Evolutionary conservation across 2,888 invertebrate genomes (phyloP).

Genomic region (Drosophila ezoana): DNA sequence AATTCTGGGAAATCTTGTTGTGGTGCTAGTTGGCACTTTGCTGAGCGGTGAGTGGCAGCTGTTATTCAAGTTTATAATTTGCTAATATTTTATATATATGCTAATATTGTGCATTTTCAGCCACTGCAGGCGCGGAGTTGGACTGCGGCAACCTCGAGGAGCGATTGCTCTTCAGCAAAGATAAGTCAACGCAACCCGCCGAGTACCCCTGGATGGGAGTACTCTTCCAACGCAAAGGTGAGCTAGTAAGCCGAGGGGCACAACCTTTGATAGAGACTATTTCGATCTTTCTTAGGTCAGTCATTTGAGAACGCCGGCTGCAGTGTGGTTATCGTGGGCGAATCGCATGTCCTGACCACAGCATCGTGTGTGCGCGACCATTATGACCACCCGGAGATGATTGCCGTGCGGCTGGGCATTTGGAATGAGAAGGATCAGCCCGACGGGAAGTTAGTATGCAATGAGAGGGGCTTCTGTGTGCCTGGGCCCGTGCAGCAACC

Average conservation of each 20-base stretch:
- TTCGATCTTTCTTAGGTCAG: constrained; percentile 2
- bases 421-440: constrained; percentile 38
- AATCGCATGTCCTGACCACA: constrained; percentile 52
- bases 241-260: neutral
- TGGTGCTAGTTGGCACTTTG: constrained; percentile 26
- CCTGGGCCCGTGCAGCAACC: constrained; percentile 45
- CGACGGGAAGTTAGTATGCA: constrained; percentile 41
- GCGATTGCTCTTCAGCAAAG: constrained; percentile 35
- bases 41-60: constrained; percentile 37
- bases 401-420: constrained; percentile 50
- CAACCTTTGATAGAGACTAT: too few relatives aligned
- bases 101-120: neutral
- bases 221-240: constrained; percentile 24
- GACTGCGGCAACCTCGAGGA: constrained; percentile 57
- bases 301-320: constrained; percentile 24
- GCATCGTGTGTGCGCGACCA: constrained; percentile 53
- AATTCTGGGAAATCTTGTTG: constrained; percentile 37
- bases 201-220: constrained; percentile 65
- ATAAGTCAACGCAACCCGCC: constrained; percentile 38
- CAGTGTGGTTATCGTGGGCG: constrained; percentile 52
- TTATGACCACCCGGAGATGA: constrained; percentile 18
- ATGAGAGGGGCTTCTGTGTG: constrained; percentile 57
- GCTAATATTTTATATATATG: too few relatives aligned
- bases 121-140: neutral
- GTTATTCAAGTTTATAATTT: neutral